Conservation (phyloP, 2,113 vertebrate genomes). For the Pygoscelis adeliae region DNA sequence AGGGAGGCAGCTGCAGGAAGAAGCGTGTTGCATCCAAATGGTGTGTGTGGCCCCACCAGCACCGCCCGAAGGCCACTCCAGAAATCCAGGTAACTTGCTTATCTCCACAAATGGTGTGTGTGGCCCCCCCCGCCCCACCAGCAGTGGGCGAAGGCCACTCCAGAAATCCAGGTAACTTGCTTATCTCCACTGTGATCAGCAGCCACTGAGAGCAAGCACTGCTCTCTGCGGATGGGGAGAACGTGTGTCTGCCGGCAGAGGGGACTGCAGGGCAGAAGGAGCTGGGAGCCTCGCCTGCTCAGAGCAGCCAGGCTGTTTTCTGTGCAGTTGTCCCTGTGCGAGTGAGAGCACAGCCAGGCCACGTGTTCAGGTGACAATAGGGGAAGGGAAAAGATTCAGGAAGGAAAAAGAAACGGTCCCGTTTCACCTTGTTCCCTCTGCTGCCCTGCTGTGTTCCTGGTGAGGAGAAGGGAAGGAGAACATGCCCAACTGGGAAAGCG, state of each 20-base stretch:
- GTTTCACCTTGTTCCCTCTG: neutral
- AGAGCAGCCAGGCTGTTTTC: neutral
- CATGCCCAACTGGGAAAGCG: rapidly evolving
- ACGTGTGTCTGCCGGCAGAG: neutral
- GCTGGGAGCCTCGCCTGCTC: neutral
- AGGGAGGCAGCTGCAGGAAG: neutral
- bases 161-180: neutral
- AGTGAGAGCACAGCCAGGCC: neutral
- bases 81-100: neutral
- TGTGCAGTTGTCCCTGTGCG: neutral
- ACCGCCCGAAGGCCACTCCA: neutral
- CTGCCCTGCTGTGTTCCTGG: neutral
- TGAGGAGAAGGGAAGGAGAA: neutral
- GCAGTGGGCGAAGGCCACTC: neutral
- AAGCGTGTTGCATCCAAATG: neutral
- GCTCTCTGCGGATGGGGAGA: neutral
- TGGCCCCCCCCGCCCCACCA: neutral
- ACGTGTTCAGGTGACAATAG: neutral
- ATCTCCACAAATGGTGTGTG: no score
- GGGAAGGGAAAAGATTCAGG: neutral
- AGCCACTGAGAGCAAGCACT: neutral
- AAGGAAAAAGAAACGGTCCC: neutral
- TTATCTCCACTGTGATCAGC: neutral
- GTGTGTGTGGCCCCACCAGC: neutral
- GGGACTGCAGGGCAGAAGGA: neutral